Conservation (phyloP, 1,140 invertebrate species). For the Drosophila varians region DNA sequence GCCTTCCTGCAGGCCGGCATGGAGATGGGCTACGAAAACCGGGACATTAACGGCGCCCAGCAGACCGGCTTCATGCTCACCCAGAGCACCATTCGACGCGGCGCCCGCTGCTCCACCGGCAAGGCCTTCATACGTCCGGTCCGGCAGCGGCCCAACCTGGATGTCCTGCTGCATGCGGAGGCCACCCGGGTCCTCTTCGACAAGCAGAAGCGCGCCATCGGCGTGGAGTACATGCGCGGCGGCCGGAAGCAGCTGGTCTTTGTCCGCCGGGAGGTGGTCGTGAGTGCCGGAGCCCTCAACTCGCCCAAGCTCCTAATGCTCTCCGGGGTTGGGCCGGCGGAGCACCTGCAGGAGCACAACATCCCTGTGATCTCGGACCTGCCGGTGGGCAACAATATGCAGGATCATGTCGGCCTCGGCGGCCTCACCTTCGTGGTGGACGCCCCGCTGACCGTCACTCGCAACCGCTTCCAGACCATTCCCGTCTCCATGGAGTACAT, state of each 20-base stretch:
- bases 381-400: conserved; percentile 92
- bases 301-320: conserved; percentile 95
- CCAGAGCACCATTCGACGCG: conserved; percentile 93
- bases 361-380: conserved; percentile 90
- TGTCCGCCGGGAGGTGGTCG: conserved; percentile 90
- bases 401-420: conserved; percentile 89
- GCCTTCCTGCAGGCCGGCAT: conserved; percentile 92
- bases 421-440: conserved; percentile 92
- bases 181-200: conserved; percentile 89
- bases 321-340: conserved; percentile 92
- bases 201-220: conserved; percentile 88
- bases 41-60: conserved; percentile 92
- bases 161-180: conserved; percentile 91
- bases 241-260: conserved; percentile 87
- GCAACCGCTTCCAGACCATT: conserved; percentile 90
- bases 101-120: conserved; percentile 93
- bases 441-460: conserved; percentile 91
- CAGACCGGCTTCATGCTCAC: conserved; percentile 94
- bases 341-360: conserved; percentile 90
- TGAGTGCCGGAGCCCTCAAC: conserved; percentile 92
- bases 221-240: conserved; percentile 89
- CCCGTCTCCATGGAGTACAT: conserved; percentile 92
- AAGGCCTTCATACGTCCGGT: conserved; percentile 94
- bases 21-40: conserved; percentile 91
- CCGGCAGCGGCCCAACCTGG: conserved; percentile 90